Conservation (phyloP, 2,888 invertebrate genomes). For the Lutraria lutraria region DNA sequence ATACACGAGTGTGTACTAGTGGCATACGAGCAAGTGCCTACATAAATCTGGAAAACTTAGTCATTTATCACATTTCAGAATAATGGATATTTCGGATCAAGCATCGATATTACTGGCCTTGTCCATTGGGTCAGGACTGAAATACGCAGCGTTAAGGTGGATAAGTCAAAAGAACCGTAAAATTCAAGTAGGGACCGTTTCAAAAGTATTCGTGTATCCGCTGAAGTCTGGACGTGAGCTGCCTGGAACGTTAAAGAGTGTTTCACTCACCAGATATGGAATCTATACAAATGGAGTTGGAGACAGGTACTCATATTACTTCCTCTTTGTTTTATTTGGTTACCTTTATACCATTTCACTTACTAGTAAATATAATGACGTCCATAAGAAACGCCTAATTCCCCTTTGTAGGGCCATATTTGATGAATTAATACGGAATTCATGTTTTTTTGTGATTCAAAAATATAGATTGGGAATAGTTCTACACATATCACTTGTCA, state of each 20-base stretch:
- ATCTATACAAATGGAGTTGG: conserved; percentile 69
- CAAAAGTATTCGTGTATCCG: conserved; percentile 76
- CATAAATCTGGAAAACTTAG: too few relatives aligned
- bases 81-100: conserved; percentile 28
- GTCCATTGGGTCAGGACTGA: conserved; percentile 44
- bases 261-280: conserved; percentile 59
- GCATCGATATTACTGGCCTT: conserved; percentile 26
- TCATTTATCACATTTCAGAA: not conserved
- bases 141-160: conserved; percentile 53
- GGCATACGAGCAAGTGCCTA: too few relatives aligned
- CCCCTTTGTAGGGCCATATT: too few relatives aligned
- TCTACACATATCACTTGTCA: too few relatives aligned
- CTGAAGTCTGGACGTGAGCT: conserved; percentile 80
- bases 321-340: not conserved
- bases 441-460: too few relatives aligned
- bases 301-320: conserved; percentile 72
- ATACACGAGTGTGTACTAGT: too few relatives aligned
- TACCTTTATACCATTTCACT: not conserved
- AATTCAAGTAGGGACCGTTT: conserved; percentile 76
- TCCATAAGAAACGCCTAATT: too few relatives aligned
- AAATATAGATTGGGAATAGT: too few relatives aligned
- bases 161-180: conserved; percentile 35
- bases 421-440: too few relatives aligned
- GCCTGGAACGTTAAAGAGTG: conserved; percentile 34
- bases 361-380: too few relatives aligned